These are phyloP conservation scores for Recurvirostra avosetta DNA, from an alignment of 2,113 vertebrate species.

Conservation along the genomic window DNA sequence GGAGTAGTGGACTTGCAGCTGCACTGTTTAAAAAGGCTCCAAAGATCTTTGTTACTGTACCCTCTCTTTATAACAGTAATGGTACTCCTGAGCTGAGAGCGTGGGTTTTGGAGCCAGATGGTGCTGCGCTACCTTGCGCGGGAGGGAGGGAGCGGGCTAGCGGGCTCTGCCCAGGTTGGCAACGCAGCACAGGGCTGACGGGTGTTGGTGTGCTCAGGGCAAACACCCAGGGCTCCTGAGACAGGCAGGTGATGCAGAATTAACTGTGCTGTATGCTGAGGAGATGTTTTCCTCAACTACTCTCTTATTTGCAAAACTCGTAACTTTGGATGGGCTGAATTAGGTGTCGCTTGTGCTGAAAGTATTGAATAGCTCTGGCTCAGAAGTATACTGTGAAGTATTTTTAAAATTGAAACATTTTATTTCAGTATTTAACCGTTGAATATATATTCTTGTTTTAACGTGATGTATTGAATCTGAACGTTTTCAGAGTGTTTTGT, in stretches of 20 bases:
- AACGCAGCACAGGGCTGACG: background rate
- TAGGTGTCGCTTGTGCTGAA: background rate
- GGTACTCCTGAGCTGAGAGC: background rate
- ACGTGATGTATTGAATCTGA: background rate
- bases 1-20: background rate
- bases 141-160: background rate
- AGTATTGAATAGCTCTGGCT: background rate
- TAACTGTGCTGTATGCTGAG: background rate
- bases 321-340: background rate
- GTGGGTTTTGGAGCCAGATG: background rate
- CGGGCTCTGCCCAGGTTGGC: no score
- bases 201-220: no score
- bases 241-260: background rate
- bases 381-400: background rate
- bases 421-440: background rate
- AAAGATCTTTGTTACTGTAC: background rate
- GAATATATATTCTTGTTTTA: background rate
- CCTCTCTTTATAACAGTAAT: background rate
- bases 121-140: fast-evolving
- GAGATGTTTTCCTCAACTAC: background rate
- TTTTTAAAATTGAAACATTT: background rate
- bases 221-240: background rate
- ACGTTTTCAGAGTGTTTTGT: background rate
- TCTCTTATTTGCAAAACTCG: background rate
- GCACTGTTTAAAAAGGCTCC: background rate